Evolutionary conservation across 2,888 invertebrate genomes (phyloP).

Genomic region (Leptura quadrifasciata): DNA sequence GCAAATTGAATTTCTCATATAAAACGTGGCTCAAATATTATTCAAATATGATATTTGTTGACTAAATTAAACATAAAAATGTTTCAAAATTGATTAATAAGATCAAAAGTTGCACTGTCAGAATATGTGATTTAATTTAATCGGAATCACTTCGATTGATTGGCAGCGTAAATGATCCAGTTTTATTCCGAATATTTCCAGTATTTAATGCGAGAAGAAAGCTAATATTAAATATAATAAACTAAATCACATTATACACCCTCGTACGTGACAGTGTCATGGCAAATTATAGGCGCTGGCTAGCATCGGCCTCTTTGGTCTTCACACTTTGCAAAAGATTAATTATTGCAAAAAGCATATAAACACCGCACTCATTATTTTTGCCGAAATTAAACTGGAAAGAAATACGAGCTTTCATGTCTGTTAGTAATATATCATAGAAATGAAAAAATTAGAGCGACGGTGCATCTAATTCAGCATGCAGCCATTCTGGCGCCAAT

Average conservation of each 20-base stretch:
- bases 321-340: conserved; percentile 55
- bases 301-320: conserved; percentile 50
- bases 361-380: conserved; percentile 63
- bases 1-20: too few relatives aligned
- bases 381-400: conserved; percentile 62
- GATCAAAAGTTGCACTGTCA: too few relatives aligned
- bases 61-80: too few relatives aligned
- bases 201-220: background rate
- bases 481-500: conserved; percentile 69
- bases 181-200: background rate
- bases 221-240: background rate
- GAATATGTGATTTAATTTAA: too few relatives aligned
- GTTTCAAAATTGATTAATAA: too few relatives aligned
- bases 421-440: conserved; percentile 67
- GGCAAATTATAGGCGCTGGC: conserved; percentile 44
- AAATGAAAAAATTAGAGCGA: conserved; percentile 62
- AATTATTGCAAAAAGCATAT: conserved; percentile 57
- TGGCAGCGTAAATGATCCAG: background rate
- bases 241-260: conserved; percentile 10
- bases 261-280: conserved; percentile 35
- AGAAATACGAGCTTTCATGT: conserved; percentile 66
- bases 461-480: conserved; percentile 71
- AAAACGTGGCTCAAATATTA: too few relatives aligned
- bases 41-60: too few relatives aligned
- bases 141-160: background rate